Base-by-base conservation (phyloP, 2,888 invertebrate species). In the Clepsis dumicolana region DNA sequence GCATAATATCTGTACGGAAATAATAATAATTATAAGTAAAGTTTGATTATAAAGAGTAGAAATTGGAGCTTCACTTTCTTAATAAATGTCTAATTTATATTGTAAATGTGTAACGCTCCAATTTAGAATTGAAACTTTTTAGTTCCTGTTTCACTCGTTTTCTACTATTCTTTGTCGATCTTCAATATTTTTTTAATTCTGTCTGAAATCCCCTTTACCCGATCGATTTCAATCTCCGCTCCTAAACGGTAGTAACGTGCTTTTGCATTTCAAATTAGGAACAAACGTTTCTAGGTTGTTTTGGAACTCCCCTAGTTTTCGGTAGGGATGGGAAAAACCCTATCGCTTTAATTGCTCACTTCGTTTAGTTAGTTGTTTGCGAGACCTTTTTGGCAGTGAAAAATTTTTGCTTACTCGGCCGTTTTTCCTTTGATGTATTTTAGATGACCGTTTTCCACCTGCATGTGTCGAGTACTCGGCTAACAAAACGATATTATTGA, bases 221-320 rank as follows among this genome's bases (percentile, higher is more conserved):
- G 50, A 70, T 69, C 62, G 62, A 67, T 67, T 72, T 66, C 70
- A 72, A 72, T 72, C 70, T 67, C 64, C 54, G 70, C 59, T 67
- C 53, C 65, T 64, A 70, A 71, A 66, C 64, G 70, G 41, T 65
- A 62, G 63, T 57, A 50, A 35, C 62, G 62, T 67, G 71, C 70
- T 71, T 74, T 71, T 74, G 72, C 70, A 74, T 74, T 74, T 72
- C 72, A 74, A 74, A 74, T 72, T 65, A 74, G 72, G 69, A 63
- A 70, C 72, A 69, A 66, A 70, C 72, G 66, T 61, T 69, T 25
- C 64, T 59, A 59, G 71, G 72, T 71, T 70, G 71, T 72, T 72
- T 71, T 64, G 57, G 69, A 68, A 65, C 53, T 65, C 56, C 48
- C 41, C 69, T 44, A 35, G 57, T 64, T 59, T 41, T 24, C 12